Evolutionary conservation across 1,140 invertebrate species (phyloP).

Genomic region (Panagrolaimus sp.): DNA sequence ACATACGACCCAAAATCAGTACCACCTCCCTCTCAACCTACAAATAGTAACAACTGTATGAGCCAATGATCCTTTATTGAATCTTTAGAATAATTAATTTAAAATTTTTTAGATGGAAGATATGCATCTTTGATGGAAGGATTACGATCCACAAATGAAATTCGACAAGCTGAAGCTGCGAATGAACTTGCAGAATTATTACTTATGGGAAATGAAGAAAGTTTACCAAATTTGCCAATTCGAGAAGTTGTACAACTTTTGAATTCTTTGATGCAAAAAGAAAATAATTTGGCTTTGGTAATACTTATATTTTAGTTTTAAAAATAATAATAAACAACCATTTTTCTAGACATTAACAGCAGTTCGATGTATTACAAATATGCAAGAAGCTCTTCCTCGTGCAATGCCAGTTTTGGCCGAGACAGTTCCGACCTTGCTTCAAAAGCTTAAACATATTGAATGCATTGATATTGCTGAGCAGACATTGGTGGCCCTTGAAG

Average conservation of each 20-base stretch:
- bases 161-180: slow-evolving; percentile 89
- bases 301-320: slow-evolving; percentile 30
- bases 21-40: background rate
- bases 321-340: slow-evolving; percentile 26
- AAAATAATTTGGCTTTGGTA: slow-evolving; percentile 94
- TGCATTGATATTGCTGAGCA: slow-evolving; percentile 57
- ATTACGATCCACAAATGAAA: slow-evolving; percentile 86
- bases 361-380: slow-evolving; percentile 92
- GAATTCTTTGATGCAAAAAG: slow-evolving; percentile 62
- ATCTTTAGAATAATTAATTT: too few relatives aligned
- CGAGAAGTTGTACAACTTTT: slow-evolving; percentile 93
- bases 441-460: slow-evolving; percentile 60
- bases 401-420: slow-evolving; percentile 92
- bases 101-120: slow-evolving; percentile 29
- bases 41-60: background rate
- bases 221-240: slow-evolving; percentile 90
- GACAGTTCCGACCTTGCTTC: slow-evolving; percentile 76
- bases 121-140: slow-evolving; percentile 71
- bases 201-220: slow-evolving; percentile 99
- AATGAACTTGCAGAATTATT: slow-evolving; percentile 95
- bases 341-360: slow-evolving; percentile 86
- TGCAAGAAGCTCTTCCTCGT: slow-evolving; percentile 95
- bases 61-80: slow-evolving; percentile 65
- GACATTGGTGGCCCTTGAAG: slow-evolving; percentile 51
- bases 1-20: too few relatives aligned